phyloP scores from a whole-genome alignment of 2,797 vertebrate genomes.

The Eidolon dupreanum region DNA sequence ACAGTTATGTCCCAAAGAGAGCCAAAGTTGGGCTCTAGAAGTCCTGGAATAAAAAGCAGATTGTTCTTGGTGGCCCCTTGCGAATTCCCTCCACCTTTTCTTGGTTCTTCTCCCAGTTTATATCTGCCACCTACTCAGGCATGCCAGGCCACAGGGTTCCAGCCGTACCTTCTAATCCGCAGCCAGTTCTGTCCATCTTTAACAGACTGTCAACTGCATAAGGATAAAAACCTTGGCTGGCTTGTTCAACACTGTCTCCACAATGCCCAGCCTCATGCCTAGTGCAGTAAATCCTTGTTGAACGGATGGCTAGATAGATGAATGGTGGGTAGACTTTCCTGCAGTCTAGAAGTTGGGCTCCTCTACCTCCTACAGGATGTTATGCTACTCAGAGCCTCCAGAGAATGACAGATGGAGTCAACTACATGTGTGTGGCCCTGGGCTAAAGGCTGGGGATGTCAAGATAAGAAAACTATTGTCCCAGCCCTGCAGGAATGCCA shows the following conservation, averaged over 20 bases:
- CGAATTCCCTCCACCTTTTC: background rate
- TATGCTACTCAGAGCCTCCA: background rate
- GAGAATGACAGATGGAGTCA: background rate
- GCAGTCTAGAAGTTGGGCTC: background rate
- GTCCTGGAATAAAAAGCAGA: background rate
- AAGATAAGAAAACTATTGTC: background rate
- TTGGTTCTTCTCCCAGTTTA: background rate
- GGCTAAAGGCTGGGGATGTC: background rate
- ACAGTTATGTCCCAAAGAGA: background rate
- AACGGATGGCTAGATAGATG: background rate
- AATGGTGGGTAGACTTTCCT: background rate
- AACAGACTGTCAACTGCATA: background rate
- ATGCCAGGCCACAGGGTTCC: background rate
- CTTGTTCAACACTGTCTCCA: accelerated
- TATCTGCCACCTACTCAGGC: background rate
- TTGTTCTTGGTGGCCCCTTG: background rate
- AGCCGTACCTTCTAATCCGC: background rate
- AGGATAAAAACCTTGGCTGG: background rate
- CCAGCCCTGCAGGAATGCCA: background rate
- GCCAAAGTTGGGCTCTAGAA: background rate
- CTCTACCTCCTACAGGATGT: background rate
- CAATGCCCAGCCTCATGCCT: background rate
- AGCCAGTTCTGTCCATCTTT: background rate
- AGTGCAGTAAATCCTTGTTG: too few relatives aligned
- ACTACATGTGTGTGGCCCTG: background rate